A percentile compares a stretch with the other conserved stretches of the same genome.
phyloP scores from a whole-genome alignment of 2,888 invertebrate genomes.

The Pogonocherus hispidulus region DNA sequence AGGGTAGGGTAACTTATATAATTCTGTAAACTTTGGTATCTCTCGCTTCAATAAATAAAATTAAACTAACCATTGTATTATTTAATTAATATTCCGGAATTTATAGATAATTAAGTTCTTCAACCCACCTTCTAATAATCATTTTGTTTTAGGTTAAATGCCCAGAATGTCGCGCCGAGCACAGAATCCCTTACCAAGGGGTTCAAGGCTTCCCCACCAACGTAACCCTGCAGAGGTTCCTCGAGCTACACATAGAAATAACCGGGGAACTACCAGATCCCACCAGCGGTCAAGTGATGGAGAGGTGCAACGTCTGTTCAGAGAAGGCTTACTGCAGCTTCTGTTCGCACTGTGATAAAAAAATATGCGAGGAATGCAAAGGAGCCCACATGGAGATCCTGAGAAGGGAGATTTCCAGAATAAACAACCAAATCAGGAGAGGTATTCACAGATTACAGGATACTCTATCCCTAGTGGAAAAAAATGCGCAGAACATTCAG shows the following conservation, averaged over 20 bases:
- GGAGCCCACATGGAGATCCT: conserved; percentile 96
- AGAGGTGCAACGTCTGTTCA: conserved; percentile 92
- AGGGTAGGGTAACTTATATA: too few species aligned
- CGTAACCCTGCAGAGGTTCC: conserved; percentile 93
- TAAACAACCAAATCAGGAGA: conserved; percentile 77
- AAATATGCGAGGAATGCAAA: conserved; percentile 97
- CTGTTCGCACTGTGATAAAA: conserved; percentile 97
- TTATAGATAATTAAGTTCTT: too few species aligned
- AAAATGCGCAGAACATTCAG: conserved; percentile 89
- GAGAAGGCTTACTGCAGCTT: conserved; percentile 90
- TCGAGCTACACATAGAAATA: conserved; percentile 94
- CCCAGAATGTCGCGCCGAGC: conserved; percentile 98
- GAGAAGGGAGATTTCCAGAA: conserved; percentile 74
- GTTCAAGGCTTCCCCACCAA: conserved; percentile 96
- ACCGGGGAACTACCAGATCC: conserved; percentile 93
- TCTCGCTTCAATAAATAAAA: too few species aligned
- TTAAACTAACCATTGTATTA: too few species aligned
- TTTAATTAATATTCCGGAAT: too few species aligned
- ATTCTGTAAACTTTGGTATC: too few species aligned
- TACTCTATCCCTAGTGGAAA: conserved; percentile 85
- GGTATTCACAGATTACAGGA: conserved; percentile 92
- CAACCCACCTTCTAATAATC: too few species aligned
- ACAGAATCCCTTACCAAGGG: conserved; percentile 95
- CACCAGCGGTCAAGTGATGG: conserved; percentile 92
- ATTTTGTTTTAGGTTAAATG: conserved; percentile 90